A percentile compares a stretch with the other conserved stretches of the same genome.
Conservation (phyloP, 2,888 invertebrate species). For the Acholoe squamosa region DNA sequence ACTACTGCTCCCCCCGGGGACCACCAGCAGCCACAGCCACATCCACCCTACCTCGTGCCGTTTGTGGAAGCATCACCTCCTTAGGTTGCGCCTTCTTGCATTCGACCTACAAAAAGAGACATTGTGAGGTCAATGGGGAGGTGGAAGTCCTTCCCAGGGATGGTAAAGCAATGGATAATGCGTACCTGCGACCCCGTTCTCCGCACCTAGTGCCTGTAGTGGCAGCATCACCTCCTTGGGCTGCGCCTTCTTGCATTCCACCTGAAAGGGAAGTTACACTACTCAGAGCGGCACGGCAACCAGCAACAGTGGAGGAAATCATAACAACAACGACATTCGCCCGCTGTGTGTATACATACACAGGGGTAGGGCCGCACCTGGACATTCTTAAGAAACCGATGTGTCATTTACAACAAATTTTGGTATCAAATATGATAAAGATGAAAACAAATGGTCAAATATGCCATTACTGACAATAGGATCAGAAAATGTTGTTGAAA, state of each 20-base stretch:
- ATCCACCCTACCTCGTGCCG: slow-evolving; percentile 64
- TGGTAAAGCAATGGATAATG: background rate
- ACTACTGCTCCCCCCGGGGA: background rate
- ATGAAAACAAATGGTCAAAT: too few species aligned
- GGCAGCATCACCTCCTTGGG: slow-evolving; percentile 99
- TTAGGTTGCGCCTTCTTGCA: slow-evolving; percentile 99
- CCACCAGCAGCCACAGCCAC: background rate
- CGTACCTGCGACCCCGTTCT: slow-evolving; percentile 61
- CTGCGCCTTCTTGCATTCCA: slow-evolving; percentile 99
- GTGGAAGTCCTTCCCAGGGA: background rate
- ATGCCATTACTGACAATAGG: too few species aligned
- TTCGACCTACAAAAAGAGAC: slow-evolving; percentile 91
- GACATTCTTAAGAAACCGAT: background rate
- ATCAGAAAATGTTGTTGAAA: too few species aligned
- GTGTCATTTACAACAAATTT: background rate
- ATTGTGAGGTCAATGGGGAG: too few species aligned
- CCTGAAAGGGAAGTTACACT: slow-evolving; percentile 86
- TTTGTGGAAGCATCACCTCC: slow-evolving; percentile 97
- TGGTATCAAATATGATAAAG: too few species aligned
- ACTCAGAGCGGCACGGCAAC: slow-evolving; percentile 52
- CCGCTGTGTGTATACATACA: too few species aligned
- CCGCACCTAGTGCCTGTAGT: slow-evolving; percentile 64
- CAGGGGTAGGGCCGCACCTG: background rate
- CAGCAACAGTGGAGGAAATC: slow-evolving; percentile 44
- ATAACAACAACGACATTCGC: background rate